These are phyloP conservation scores for Coreoperca whiteheadi DNA, from an alignment of 2,113 vertebrate genomes.

Conservation along the genomic window DNA sequence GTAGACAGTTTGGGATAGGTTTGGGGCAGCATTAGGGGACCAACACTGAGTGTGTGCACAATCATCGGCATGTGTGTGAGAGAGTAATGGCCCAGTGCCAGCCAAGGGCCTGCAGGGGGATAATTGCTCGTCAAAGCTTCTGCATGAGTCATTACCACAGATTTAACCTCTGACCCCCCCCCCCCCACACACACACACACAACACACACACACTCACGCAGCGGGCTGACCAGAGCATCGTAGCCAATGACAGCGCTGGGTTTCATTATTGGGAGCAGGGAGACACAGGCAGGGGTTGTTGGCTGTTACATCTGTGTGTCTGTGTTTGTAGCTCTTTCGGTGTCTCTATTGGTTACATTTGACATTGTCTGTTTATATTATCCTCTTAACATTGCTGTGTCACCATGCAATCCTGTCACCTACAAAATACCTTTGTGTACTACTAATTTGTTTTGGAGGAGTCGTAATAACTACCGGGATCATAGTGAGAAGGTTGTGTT, in stretches of 20 bases:
- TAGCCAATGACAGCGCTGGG: slow-evolving; percentile 35
- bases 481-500: not conserved
- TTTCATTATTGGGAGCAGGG: slow-evolving; percentile 29
- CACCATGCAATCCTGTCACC: not conserved
- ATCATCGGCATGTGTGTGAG: slow-evolving; percentile 8
- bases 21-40: slow-evolving; percentile 6
- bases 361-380: slow-evolving; percentile 1
- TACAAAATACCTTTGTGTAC: not conserved
- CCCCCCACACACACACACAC: too few species aligned
- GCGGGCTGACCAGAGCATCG: slow-evolving; percentile 11
- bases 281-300: slow-evolving; percentile 27
- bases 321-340: not conserved
- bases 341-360: slow-evolving; percentile 6
- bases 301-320: slow-evolving; percentile 29
- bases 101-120: slow-evolving; percentile 46
- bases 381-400: not conserved
- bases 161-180: slow-evolving; percentile 67
- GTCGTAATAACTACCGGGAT: not conserved
- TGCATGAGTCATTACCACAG: slow-evolving; percentile 73
- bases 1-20: slow-evolving; percentile 16
- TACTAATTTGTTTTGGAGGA: not conserved
- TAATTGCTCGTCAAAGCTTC: slow-evolving; percentile 77
- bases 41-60: not conserved
- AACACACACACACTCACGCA: too few species aligned
- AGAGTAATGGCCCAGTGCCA: slow-evolving; percentile 53